Base-by-base conservation (phyloP, 2,113 vertebrate species). In the Etheostoma cragini region DNA sequence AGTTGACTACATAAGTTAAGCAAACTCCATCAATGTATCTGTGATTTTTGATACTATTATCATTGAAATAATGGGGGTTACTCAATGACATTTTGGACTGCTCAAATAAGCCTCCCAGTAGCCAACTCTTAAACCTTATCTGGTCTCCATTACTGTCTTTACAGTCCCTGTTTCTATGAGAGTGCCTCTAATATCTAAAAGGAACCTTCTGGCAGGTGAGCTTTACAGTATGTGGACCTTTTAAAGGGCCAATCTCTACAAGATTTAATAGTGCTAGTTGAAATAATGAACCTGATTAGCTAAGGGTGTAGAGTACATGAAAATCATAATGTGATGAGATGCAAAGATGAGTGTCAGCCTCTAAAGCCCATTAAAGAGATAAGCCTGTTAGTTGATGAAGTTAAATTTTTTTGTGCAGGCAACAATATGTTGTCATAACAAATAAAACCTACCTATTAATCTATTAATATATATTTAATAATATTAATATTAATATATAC, bases 381-480 rank as follows among this genome's bases (percentile, higher is more conserved):
- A 2, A 22, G 2, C 1, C 24, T 49, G n/a, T 58, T 63, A 72
- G 11, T 77, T 42, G 26, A 42, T 78, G 63, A 81, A 57, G 64
- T 58, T 73, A 42, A 56, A 72, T 65, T 57, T 58, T 81, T 58
- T 81, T 47, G 63, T 89, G 72, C 82, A 80, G 47, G 58, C 38
- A 70, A 33, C 63, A 69, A 68, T 46, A 70, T 74, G 63, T 70
- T 46, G 70, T 47, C 26, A 49, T 78, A 78, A 70, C n/a, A 81
- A 69, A 78, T 83, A 82, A 77, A 66, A 26, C 26, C 26, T 26
- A 21, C 11, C 56, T 35, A 60, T 67, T 26, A 26, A 26, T 3
- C 30, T n/a, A n/a, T n/a, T n/a, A n/a, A n/a, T n/a, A n/a, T n/a
- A n/a, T n/a, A n/a, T n/a, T n/a, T n/a, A n/a, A n/a, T n/a, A n/a